These are phyloP conservation scores for Ectemnius lituratus DNA, from an alignment of 2,888 invertebrate species.

Conservation along the genomic window DNA sequence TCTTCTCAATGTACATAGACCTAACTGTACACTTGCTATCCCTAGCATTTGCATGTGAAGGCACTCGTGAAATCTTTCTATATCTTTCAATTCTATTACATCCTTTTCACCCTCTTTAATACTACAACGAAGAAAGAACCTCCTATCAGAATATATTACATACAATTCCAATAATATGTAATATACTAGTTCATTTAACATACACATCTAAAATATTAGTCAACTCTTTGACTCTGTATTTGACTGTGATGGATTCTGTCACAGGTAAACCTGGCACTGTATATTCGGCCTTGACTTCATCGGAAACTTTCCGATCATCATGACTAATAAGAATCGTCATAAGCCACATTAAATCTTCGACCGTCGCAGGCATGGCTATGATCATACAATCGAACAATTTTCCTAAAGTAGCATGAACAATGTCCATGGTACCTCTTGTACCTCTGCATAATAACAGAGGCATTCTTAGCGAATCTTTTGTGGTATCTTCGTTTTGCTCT, in stretches of 20 bases:
- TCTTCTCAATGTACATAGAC: conserved; percentile 64
- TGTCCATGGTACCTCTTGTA: conserved; percentile 60
- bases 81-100: conserved; percentile 52
- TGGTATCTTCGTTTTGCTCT: conserved; percentile 21
- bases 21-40: conserved; percentile 62
- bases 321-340: conserved; percentile 64
- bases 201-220: conserved; percentile 64
- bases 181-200: conserved; percentile 28
- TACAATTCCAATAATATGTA: not conserved
- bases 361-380: conserved; percentile 57
- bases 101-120: conserved; percentile 9
- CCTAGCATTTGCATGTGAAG: conserved; percentile 62
- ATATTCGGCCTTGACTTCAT: conserved; percentile 65
- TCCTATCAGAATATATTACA: not conserved
- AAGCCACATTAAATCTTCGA: conserved; percentile 72
- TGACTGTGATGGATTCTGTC: conserved; percentile 63
- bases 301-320: conserved; percentile 40
- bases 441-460: conserved; percentile 73
- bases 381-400: conserved; percentile 73
- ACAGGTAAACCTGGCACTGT: conserved; percentile 61
- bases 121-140: not conserved
- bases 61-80: conserved; percentile 65
- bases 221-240: conserved; percentile 55
- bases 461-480: conserved; percentile 57
- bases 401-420: conserved; percentile 66